A percentile compares a stretch with the other conserved stretches of the same genome.
These are phyloP conservation scores for Cynodonichthys magdalenae DNA, from an alignment of 2,797 vertebrate genomes.

Conservation along the genomic window DNA sequence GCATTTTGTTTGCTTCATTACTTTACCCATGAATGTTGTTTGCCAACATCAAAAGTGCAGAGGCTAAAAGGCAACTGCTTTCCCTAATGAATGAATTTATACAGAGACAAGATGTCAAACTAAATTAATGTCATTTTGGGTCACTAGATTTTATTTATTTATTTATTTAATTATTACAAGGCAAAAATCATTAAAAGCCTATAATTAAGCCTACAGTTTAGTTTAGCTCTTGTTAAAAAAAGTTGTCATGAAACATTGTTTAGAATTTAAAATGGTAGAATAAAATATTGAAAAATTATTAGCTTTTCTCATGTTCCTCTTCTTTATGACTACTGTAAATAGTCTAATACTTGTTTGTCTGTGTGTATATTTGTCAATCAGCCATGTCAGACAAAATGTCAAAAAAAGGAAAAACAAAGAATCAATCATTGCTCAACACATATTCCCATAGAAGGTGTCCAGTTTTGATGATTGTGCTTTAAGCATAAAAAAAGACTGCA, in stretches of 20 bases:
- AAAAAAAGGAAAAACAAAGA: too few species aligned
- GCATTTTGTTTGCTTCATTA: not conserved
- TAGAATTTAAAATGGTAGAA: too few species aligned
- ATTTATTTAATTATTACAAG: not conserved
- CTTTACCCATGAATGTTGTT: not conserved
- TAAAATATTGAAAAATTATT: too few species aligned
- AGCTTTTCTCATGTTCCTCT: too few species aligned
- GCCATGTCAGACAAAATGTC: too few species aligned
- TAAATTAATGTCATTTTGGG: not conserved
- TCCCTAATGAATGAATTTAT: not conserved
- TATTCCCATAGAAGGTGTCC: too few species aligned
- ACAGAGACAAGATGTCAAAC: not conserved
- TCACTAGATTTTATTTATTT: not conserved
- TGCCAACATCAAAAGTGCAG: not conserved
- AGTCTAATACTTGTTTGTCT: too few species aligned
- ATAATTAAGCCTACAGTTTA: not conserved
- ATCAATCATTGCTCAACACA: too few species aligned
- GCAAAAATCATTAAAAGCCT: not conserved
- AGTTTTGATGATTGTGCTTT: too few species aligned
- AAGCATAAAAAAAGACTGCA: too few species aligned
- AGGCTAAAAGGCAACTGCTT: not conserved
- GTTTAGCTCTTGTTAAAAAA: not conserved
- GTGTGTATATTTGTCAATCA: too few species aligned
- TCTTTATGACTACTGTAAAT: too few species aligned
- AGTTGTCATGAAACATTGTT: not conserved